Base-by-base conservation (phyloP, 2,113 vertebrate species). In the Nerophis lumbriciformis region DNA sequence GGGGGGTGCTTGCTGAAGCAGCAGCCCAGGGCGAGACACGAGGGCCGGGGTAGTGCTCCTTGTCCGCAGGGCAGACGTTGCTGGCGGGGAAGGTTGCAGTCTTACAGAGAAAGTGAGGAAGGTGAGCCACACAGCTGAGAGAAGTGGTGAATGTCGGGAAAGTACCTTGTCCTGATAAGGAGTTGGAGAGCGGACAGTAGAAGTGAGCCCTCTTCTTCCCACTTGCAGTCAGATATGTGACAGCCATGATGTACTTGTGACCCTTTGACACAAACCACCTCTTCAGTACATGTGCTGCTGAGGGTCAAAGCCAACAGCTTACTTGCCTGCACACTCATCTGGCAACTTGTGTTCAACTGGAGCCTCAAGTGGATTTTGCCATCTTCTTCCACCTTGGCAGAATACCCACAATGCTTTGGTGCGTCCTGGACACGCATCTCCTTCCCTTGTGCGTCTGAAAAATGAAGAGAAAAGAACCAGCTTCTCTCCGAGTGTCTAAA, bases 391-490 rank as follows among this genome's bases (percentile, higher is more conserved):
- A 66, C 66, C 51, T 65, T 85, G 38, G 80, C 72, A 71, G 75
- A 76, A 69, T 90, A 92, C 59, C 89, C 89, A 88, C 90, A 92
- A 55, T 88, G 66, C 69, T 80, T 61, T 49, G 84, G 82, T 61
- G 72, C 75, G 66, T 88, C 68, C 16, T 69, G 75, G 2, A 89
- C 52, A 2, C 61, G 73, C 42, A 78, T 63, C 39, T 69, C 68
- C 54, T 83, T 78, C 12, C 78, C 83, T 59, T 69, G 56, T 15
- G 63, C 48, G 52, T 88, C 87, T 88, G 48, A 48, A 64, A 79
- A 44, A 62, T 58, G 13, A 16, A 74, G 16, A 74, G 16, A 39
- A 42, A 50, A 16, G 69, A 67, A 54, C 0, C 49, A 54, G 8
- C 51, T 44, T 8, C 53, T 61, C 16, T 13, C 14, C 8, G 44